These are phyloP conservation scores for Tiliacea aurago DNA, from an alignment of 2,888 invertebrate genomes.

Conservation along the genomic window DNA sequence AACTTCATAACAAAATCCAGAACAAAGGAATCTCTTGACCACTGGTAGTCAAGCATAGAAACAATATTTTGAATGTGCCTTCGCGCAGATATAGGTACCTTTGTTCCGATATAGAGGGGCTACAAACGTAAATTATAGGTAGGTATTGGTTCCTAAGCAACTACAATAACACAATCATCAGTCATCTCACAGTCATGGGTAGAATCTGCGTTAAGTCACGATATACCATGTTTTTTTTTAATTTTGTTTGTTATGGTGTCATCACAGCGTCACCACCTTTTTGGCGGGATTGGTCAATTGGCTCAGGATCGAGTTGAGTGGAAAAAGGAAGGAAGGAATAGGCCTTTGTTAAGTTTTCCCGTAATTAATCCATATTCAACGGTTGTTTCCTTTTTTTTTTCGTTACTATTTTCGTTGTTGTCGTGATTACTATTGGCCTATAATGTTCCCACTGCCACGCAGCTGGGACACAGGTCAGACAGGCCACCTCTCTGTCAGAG, in stretches of 20 bases:
- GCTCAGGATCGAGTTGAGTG: not conserved
- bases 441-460: no score
- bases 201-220: not conserved
- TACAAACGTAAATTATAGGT: not conserved
- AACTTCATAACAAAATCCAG: not conserved
- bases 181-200: not conserved
- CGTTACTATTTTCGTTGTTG: no score
- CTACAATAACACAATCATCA: not conserved
- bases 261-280: not conserved
- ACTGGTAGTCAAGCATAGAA: not conserved
- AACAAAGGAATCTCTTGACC: constrained; percentile 6
- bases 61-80: not conserved
- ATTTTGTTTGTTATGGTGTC: not conserved
- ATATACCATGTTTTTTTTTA: not conserved
- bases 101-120: not conserved
- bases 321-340: constrained; percentile 7
- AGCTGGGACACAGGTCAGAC: no score
- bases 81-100: no score
- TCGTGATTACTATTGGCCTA: no score
- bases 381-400: no score
- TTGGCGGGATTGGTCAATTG: not conserved
- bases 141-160: not conserved
- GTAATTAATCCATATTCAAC: no score
- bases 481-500: no score
- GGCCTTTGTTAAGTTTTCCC: no score